Evolutionary conservation across 2,888 invertebrate species (phyloP).

Genomic region (Neoaliturus tenellus): DNA sequence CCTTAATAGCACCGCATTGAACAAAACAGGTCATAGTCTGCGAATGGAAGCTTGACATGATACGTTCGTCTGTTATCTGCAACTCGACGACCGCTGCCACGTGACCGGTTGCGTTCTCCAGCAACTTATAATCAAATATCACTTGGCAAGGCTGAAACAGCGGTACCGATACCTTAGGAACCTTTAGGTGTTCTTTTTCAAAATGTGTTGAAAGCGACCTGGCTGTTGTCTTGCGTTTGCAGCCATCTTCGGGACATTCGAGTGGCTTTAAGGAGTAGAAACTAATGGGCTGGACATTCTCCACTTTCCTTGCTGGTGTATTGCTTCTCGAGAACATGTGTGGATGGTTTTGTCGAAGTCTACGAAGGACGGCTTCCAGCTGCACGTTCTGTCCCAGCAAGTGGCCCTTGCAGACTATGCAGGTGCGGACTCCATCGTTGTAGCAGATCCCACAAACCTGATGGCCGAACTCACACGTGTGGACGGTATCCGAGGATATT

Average conservation of each 20-base stretch:
- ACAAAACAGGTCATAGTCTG: not conserved
- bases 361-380: not conserved
- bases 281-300: not conserved
- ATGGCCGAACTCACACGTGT: not conserved
- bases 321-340: not conserved
- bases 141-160: not conserved
- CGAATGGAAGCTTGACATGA: not conserved
- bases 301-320: not conserved
- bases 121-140: not conserved
- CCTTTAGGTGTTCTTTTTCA: not conserved
- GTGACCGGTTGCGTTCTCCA: not conserved
- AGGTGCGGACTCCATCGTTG: not conserved
- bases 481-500: not conserved
- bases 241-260: not conserved
- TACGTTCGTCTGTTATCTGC: not conserved
- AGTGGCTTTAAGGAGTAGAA: not conserved
- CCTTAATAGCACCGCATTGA: not conserved
- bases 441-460: not conserved
- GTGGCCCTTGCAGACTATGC: slow-evolving; percentile 1
- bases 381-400: not conserved
- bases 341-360: not conserved
- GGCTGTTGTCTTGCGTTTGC: not conserved
- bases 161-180: not conserved
- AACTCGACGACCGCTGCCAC: not conserved
- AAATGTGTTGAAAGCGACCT: not conserved